A percentile compares a stretch with the other conserved stretches of the same genome.
phyloP scores from a whole-genome alignment of 2,888 invertebrate species.

The Diarsia mendica region DNA sequence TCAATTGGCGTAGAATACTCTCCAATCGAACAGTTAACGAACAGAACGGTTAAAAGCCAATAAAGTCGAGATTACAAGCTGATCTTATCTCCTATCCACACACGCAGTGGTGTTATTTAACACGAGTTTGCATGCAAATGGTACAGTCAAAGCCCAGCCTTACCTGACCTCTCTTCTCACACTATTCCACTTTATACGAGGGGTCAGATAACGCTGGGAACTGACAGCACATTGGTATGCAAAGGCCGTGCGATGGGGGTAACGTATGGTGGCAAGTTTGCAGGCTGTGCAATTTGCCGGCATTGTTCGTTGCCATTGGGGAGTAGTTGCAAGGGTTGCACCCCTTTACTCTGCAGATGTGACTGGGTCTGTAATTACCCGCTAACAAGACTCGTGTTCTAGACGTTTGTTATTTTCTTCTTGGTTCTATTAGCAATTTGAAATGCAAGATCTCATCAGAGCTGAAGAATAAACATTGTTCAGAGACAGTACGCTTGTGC shows the following conservation, averaged over 20 bases:
- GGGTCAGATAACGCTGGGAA: too few species aligned
- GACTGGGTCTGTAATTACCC: neutral
- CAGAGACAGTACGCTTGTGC: neutral
- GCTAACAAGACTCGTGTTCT: slow-evolving; percentile 10
- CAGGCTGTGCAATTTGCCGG: slow-evolving; percentile 37
- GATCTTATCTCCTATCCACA: slow-evolving; percentile 27
- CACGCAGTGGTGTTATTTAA: neutral
- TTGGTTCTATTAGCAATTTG: neutral
- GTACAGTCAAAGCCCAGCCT: neutral
- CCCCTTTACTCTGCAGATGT: slow-evolving; percentile 13
- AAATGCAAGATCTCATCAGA: neutral
- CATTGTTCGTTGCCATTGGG: slow-evolving; percentile 24
- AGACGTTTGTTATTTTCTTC: neutral
- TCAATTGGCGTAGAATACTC: slow-evolving; percentile 14
- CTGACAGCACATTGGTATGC: slow-evolving; percentile 42
- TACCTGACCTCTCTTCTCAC: too few species aligned
- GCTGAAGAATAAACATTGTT: neutral
- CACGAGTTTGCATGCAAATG: slow-evolving; percentile 52
- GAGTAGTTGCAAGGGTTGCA: neutral
- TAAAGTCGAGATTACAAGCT: slow-evolving; percentile 8
- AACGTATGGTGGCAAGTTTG: slow-evolving; percentile 10
- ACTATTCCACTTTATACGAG: too few species aligned
- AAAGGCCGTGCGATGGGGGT: neutral
- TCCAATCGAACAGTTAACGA: slow-evolving; percentile 9
- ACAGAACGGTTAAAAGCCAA: slow-evolving; percentile 22